A percentile compares a stretch with the other conserved stretches of the same genome.
phyloP scores from a whole-genome alignment of 2,888 invertebrate genomes.

The Drosophila birchii region DNA sequence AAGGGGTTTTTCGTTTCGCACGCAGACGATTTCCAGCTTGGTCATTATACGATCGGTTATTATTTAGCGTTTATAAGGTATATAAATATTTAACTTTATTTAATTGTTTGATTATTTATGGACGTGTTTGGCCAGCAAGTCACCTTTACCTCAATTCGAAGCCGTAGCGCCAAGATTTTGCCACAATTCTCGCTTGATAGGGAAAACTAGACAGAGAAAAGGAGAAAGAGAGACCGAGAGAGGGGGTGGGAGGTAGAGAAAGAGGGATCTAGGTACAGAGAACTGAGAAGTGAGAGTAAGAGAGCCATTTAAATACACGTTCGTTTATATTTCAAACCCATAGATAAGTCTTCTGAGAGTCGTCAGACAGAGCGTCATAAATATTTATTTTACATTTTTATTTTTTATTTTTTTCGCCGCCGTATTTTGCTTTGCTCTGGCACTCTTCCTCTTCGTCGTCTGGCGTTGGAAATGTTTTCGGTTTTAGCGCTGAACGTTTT shows the following conservation, averaged over 20 bases:
- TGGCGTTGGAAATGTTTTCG: constrained; percentile 62
- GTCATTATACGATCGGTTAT: constrained; percentile 49
- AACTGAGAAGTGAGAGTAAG: constrained; percentile 17
- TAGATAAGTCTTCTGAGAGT: constrained; percentile 59
- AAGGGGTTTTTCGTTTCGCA: constrained; percentile 34
- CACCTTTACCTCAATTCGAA: constrained; percentile 45
- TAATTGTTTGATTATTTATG: constrained; percentile 45
- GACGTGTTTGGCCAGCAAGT: constrained; percentile 49
- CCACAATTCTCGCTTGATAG: constrained; percentile 48
- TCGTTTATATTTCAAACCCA: constrained; percentile 30
- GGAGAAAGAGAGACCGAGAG: not conserved
- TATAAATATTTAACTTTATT: constrained; percentile 27
- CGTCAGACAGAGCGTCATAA: constrained; percentile 70
- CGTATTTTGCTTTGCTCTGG: constrained; percentile 34
- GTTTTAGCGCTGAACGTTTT: constrained; percentile 61
- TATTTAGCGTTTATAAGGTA: constrained; percentile 46
- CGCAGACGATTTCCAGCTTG: constrained; percentile 23
- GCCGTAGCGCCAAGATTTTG: constrained; percentile 15
- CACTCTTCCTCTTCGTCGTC: constrained; percentile 40
- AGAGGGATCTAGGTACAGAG: constrained; percentile 36
- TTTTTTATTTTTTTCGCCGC: constrained; percentile 28
- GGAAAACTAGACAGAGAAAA: constrained; percentile 23
- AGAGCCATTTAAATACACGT: constrained; percentile 54
- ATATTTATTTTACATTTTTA: constrained; percentile 61
- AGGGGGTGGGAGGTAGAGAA: not conserved